Evolutionary conservation across 2,797 vertebrate species (phyloP), one percentile per base, ranked within the genome.

Genomic region (Chelonia mydas): DNA sequence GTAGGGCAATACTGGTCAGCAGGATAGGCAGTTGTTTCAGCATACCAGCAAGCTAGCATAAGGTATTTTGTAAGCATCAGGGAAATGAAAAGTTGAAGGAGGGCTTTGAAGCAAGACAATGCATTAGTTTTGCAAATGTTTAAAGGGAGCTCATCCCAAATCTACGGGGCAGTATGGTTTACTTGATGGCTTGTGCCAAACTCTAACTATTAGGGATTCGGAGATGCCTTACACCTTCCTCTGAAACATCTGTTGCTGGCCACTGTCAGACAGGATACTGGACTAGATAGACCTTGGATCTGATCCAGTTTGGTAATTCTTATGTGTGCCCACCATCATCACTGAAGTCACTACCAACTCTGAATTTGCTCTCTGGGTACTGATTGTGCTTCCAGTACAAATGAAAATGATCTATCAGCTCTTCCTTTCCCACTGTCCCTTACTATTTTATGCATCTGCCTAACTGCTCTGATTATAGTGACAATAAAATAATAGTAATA

Each of bases 271-370:
- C 54, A 84, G 53, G 50, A 33, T 19, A 28, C 15, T 78, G n/a
- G 81, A 81, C 15, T 5, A 83, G 80, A 21, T 17, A 55, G 83
- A 84, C 51, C 86, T 50, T 8, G 92, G 84, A 78, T 88, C 94
- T 93, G 55, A 83, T 6, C 11, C 87, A 96, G 74, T 76, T 94
- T 93, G 93, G 65, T 54, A 84, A 83, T 61, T 96, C 59, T 94
- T n/a, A 47, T 86, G 76, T 84, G 87, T 87, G 81, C 83, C 91
- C 86, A 81, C 27, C 74, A 76, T 3, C 10, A 45, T 74, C 41
- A 45, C 88, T 90, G 17, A 0, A 90, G 92, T 87, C 95, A 86
- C 23, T 59, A 27, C 41, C 51, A 91, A 95, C 91, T 37, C 55
- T 78, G 59, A 11, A 51, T 94, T 92, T 92, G 92, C 77, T 90